phyloP scores from a whole-genome alignment of 2,888 invertebrate genomes.

The Lepidocyrtoides sp. region DNA sequence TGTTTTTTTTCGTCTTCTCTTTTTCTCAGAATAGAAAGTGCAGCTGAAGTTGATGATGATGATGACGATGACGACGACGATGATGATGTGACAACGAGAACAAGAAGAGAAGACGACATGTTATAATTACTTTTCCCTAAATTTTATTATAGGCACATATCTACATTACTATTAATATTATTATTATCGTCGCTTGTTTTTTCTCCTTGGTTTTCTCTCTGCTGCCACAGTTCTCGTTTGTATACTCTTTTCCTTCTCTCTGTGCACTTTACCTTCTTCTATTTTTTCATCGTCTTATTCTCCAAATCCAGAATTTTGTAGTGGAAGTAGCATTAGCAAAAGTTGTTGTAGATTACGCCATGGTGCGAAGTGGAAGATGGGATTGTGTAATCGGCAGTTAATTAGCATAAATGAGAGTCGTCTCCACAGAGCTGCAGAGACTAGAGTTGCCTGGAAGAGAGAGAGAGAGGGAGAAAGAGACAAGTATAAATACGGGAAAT shows the following conservation, averaged over 20 bases:
- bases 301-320: too few species aligned
- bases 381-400: slow-evolving; percentile 76
- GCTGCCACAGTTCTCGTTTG: too few species aligned
- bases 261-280: too few species aligned
- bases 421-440: not conserved
- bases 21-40: too few species aligned
- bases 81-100: not conserved
- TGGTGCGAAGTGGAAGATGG: slow-evolving; percentile 40
- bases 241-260: not conserved
- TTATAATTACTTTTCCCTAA: not conserved
- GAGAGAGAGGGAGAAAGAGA: not conserved
- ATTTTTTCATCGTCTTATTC: too few species aligned
- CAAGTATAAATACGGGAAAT: slow-evolving; percentile 16
- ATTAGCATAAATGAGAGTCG: slow-evolving; percentile 75
- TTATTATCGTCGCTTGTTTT: not conserved
- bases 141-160: too few species aligned
- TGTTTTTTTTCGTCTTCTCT: too few species aligned
- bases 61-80: not conserved
- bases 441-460: not conserved
- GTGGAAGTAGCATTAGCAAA: too few species aligned
- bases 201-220: not conserved
- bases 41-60: not conserved
- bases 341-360: not conserved
- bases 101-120: not conserved
- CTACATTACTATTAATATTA: not conserved